These are phyloP conservation scores for Rafetus swinhoei DNA, from an alignment of 2,113 vertebrate species.

Conservation along the genomic window DNA sequence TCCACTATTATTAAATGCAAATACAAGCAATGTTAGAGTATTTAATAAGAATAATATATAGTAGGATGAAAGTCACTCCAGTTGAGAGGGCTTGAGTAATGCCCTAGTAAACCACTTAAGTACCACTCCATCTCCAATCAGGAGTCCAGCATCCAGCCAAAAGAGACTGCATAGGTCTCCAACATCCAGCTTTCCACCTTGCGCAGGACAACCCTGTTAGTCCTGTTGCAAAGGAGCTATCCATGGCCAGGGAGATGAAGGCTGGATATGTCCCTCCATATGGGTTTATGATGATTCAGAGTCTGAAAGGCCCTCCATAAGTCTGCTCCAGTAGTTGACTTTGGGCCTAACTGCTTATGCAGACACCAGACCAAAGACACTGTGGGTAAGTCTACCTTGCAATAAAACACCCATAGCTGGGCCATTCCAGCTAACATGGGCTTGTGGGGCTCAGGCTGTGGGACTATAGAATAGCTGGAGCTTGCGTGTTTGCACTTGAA, in stretches of 20 bases:
- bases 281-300: not conserved
- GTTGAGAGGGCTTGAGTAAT: not conserved
- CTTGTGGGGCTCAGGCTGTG: too few species aligned
- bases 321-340: too few species aligned
- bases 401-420: too few species aligned
- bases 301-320: too few species aligned
- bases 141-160: not conserved
- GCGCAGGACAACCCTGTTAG: not conserved
- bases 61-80: not conserved
- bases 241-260: not conserved
- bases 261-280: not conserved
- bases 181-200: not conserved
- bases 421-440: too few species aligned
- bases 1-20: not conserved
- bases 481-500: too few species aligned
- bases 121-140: not conserved
- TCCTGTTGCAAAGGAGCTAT: not conserved
- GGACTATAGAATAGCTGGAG: too few species aligned
- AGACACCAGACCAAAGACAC: not conserved
- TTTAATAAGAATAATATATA: not conserved
- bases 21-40: not conserved
- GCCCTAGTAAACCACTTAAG: not conserved
- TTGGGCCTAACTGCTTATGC: too few species aligned
- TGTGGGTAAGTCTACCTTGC: not conserved
- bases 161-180: not conserved